Evolutionary conservation across 2,888 invertebrate genomes (phyloP).

Genomic region (Ferrisia virgata): DNA sequence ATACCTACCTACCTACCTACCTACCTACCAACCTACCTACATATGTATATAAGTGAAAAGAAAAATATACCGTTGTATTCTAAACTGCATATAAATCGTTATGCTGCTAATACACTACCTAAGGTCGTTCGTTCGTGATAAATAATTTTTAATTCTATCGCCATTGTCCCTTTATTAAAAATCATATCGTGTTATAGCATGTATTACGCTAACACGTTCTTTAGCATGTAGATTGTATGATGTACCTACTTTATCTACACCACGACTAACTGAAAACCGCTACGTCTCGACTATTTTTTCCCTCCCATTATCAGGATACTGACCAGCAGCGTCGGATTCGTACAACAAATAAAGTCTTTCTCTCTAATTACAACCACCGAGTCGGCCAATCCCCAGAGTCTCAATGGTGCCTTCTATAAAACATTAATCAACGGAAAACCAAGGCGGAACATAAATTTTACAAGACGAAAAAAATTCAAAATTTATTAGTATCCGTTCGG

Average conservation of each 20-base stretch:
- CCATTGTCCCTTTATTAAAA: slow-evolving; percentile 1
- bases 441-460: slow-evolving; percentile 19
- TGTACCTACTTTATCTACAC: too few species aligned
- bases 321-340: background rate
- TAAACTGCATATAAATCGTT: slow-evolving; percentile 17
- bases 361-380: background rate
- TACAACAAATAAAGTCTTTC: background rate
- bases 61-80: background rate
- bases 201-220: background rate
- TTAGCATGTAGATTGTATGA: too few species aligned
- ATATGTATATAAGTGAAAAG: background rate
- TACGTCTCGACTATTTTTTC: background rate
- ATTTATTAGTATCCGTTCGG: background rate
- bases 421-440: background rate
- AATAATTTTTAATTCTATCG: slow-evolving; percentile 4
- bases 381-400: slow-evolving; percentile 10
- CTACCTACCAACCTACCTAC: too few species aligned
- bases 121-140: background rate
- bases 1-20: too few species aligned
- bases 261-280: background rate
- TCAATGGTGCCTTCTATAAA: background rate
- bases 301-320: background rate
- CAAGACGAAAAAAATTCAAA: slow-evolving; percentile 6
- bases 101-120: background rate
- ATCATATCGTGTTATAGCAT: background rate